Evolutionary conservation across 2,888 invertebrate genomes (phyloP).

Genomic region (Chrysina gloriosa): DNA sequence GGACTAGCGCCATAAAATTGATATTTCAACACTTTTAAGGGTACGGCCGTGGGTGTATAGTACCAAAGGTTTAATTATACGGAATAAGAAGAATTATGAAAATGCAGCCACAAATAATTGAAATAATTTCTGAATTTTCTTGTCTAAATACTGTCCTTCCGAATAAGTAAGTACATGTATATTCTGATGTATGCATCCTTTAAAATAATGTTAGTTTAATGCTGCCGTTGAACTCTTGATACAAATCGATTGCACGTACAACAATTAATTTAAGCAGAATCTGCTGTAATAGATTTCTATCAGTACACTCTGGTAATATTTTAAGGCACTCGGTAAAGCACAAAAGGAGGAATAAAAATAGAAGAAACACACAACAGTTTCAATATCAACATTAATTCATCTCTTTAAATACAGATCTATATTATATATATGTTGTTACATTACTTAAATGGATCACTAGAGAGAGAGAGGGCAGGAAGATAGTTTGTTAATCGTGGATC

Average conservation of each 20-base stretch:
- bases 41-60: no score
- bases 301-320: slow-evolving; percentile 17
- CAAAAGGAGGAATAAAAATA: slow-evolving; percentile 6
- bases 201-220: no score
- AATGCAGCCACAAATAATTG: no score
- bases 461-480: slow-evolving; percentile 1
- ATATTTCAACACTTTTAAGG: no score
- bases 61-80: no score
- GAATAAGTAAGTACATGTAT: not conserved
- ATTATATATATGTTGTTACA: slow-evolving; percentile 31
- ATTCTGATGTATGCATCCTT: no score
- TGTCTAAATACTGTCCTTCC: no score
- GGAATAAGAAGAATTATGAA: no score
- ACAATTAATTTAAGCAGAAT: slow-evolving; percentile 36
- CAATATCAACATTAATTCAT: slow-evolving; percentile 40
- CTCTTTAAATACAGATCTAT: slow-evolving; percentile 35
- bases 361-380: slow-evolving; percentile 6
- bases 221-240: slow-evolving; percentile 12
- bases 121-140: no score
- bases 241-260: slow-evolving; percentile 31
- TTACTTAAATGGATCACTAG: slow-evolving; percentile 35
- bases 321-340: not conserved
- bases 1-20: no score
- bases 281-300: slow-evolving; percentile 25
- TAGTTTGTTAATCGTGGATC: slow-evolving; percentile 52